phyloP scores from a whole-genome alignment of 2,113 vertebrate species.

The Scophthalmus maximus region DNA sequence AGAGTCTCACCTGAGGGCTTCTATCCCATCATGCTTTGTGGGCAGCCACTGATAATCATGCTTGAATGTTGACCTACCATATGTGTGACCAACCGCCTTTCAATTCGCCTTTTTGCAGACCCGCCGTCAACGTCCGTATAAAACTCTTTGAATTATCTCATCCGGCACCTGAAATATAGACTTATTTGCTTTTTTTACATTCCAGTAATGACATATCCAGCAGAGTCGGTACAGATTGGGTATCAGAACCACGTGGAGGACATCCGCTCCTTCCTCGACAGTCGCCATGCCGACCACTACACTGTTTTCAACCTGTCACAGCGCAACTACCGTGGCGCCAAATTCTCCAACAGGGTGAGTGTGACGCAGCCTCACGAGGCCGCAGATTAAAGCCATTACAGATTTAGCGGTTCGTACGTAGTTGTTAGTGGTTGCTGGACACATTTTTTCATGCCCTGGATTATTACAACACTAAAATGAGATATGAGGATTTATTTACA shows the following conservation, averaged over 20 bases:
- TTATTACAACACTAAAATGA: conserved; percentile 6
- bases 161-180: too few species aligned
- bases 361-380: not conserved
- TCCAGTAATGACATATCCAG: conserved; percentile 97
- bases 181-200: not conserved
- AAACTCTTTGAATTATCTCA: too few species aligned
- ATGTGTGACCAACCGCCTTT: not conserved
- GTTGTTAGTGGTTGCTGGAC: not conserved
- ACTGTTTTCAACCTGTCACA: conserved; percentile 98
- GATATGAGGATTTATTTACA: not conserved
- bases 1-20: not conserved
- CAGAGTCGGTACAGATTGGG: conserved; percentile 93
- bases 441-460: not conserved
- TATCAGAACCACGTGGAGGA: conserved; percentile 98
- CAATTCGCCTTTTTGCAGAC: not conserved
- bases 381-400: not conserved
- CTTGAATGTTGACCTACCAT: not conserved
- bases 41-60: conserved; percentile 2
- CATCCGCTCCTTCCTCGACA: conserved; percentile 96
- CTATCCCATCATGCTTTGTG: conserved; percentile 18
- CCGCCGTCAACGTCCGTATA: not conserved
- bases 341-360: conserved; percentile 98
- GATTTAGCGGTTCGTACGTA: not conserved
- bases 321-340: conserved; percentile 96
- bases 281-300: conserved; percentile 96